Conservation (phyloP, 2,113 vertebrate genomes). For the Halichoeres trimaculatus region DNA sequence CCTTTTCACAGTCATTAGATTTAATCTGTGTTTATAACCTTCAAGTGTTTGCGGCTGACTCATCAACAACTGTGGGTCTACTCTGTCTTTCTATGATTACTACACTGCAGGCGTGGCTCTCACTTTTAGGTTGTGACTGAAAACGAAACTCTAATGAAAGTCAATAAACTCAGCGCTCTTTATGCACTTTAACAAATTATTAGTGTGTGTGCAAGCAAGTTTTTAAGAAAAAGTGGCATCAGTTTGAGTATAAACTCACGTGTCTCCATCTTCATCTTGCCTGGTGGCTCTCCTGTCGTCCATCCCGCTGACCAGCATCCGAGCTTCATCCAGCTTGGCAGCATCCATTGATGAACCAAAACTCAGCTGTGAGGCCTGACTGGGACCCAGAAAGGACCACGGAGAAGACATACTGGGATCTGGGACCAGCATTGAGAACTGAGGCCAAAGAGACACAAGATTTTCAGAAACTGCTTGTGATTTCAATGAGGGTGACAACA, state of each 20-base stretch:
- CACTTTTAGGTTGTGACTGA: slow-evolving; percentile 21
- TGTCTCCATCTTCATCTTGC: slow-evolving; percentile 92
- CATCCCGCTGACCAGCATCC: slow-evolving; percentile 81
- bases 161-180: slow-evolving; percentile 6
- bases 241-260: slow-evolving; percentile 53
- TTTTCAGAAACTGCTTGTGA: background rate
- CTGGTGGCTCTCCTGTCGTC: slow-evolving; percentile 82
- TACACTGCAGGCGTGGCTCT: slow-evolving; percentile 7
- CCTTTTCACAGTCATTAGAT: slow-evolving; percentile 4
- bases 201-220: background rate
- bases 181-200: background rate
- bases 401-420: slow-evolving; percentile 36
- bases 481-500: background rate
- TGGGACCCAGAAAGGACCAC: slow-evolving; percentile 64
- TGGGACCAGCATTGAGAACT: slow-evolving; percentile 32
- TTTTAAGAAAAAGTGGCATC: background rate
- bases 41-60: slow-evolving; percentile 34
- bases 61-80: slow-evolving; percentile 28
- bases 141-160: slow-evolving; percentile 41
- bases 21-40: slow-evolving; percentile 27
- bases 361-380: slow-evolving; percentile 40
- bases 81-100: slow-evolving; percentile 32
- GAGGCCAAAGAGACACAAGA: slow-evolving; percentile 35
- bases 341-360: slow-evolving; percentile 73
- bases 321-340: slow-evolving; percentile 81